Conservation (phyloP, 2,888 invertebrate genomes). For the Pegoplata infirma region DNA sequence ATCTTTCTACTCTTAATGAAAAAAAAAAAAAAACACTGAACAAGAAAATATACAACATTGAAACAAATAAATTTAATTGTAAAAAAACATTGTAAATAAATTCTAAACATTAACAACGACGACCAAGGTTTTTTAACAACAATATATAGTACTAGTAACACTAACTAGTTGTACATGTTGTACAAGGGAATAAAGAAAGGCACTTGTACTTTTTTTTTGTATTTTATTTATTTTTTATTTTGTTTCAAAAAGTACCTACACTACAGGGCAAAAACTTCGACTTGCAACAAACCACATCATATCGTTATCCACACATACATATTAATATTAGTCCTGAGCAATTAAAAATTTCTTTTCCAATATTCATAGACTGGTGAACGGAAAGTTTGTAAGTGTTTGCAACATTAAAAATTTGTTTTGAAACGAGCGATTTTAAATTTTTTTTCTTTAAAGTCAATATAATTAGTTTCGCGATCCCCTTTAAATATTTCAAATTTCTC, state of each 20-base stretch:
- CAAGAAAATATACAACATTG: conserved; percentile 13
- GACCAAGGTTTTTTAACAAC: conserved; percentile 21
- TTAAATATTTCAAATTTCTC: too few species aligned
- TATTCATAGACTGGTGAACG: too few species aligned
- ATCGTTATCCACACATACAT: too few species aligned
- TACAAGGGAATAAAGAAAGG: not conserved
- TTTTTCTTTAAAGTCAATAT: too few species aligned
- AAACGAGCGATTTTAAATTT: too few species aligned
- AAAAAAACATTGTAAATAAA: conserved; percentile 48
- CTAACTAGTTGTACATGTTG: not conserved
- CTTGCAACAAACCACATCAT: conserved; percentile 14
- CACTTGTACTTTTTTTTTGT: not conserved
- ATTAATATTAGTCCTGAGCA: too few species aligned
- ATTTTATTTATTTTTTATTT: not conserved
- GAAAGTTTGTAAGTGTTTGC: too few species aligned
- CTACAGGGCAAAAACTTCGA: conserved; percentile 6
- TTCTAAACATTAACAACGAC: conserved; percentile 32
- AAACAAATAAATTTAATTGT: conserved; percentile 51
- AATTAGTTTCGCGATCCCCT: too few species aligned
- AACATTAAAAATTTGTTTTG: too few species aligned
- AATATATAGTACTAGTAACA: not conserved
- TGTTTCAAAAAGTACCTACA: not conserved
- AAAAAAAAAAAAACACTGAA: not conserved
- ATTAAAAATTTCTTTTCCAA: too few species aligned
- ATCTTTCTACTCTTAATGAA: not conserved